phyloP scores from a whole-genome alignment of 1,140 invertebrate genomes.

The Tetraneura akinire region DNA sequence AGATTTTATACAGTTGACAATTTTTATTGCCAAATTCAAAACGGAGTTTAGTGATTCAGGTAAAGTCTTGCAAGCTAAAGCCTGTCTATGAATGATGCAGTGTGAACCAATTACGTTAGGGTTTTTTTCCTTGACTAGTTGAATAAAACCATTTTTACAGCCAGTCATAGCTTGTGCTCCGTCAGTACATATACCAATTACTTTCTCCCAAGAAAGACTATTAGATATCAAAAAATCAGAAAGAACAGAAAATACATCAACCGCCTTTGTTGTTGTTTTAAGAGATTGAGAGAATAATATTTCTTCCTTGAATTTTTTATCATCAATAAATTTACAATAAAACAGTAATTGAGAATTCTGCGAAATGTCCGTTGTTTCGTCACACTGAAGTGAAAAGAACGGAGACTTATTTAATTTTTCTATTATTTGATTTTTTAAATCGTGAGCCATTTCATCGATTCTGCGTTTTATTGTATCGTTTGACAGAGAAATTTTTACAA shows the following conservation, averaged over 20 bases:
- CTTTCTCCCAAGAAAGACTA: slow-evolving; percentile 48
- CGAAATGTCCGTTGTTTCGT: slow-evolving; percentile 46
- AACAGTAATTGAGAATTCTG: slow-evolving; percentile 51
- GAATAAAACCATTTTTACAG: slow-evolving; percentile 57
- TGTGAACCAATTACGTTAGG: slow-evolving; percentile 57
- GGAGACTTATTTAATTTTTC: slow-evolving; percentile 47
- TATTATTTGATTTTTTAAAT: slow-evolving; percentile 50
- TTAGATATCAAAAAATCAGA: neutral
- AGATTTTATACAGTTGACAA: slow-evolving; percentile 57
- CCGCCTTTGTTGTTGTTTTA: slow-evolving; percentile 50
- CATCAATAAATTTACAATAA: slow-evolving; percentile 47
- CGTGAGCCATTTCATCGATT: slow-evolving; percentile 50
- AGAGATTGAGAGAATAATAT: slow-evolving; percentile 43
- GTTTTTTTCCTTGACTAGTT: slow-evolving; percentile 57
- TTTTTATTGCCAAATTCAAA: slow-evolving; percentile 51
- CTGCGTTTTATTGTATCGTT: slow-evolving; percentile 49
- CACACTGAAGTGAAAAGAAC: slow-evolving; percentile 52
- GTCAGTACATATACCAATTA: slow-evolving; percentile 59
- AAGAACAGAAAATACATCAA: slow-evolving; percentile 45
- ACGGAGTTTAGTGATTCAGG: slow-evolving; percentile 19
- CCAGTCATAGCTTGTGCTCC: slow-evolving; percentile 59
- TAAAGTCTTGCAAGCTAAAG: slow-evolving; percentile 51
- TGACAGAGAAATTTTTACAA: neutral
- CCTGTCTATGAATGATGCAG: slow-evolving; percentile 58
- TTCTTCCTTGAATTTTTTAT: slow-evolving; percentile 48